A percentile compares a stretch with the other conserved stretches of the same genome.
These are phyloP conservation scores for Hymenochirus boettgeri DNA, from an alignment of 2,113 vertebrate species.

Conservation along the genomic window DNA sequence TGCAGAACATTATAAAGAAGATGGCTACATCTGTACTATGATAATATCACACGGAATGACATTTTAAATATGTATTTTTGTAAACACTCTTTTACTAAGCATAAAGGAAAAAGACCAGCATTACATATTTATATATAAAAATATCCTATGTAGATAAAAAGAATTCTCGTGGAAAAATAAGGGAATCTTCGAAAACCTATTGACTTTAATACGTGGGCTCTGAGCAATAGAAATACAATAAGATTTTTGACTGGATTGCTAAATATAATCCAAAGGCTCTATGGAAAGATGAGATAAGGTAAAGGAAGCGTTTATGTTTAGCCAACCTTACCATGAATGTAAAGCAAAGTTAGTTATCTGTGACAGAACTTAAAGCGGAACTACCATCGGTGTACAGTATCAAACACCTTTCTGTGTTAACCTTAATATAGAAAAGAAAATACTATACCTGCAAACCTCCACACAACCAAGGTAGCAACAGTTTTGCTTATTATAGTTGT, in stretches of 20 bases:
- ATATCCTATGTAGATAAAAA: too few species aligned
- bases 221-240: constrained; percentile 1
- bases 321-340: not conserved
- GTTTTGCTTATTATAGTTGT: not conserved
- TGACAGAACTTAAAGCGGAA: not conserved
- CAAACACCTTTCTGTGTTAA: not conserved
- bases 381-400: not conserved
- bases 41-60: too few species aligned
- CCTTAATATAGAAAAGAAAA: not conserved
- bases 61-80: too few species aligned
- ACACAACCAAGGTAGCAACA: not conserved
- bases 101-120: too few species aligned
- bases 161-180: not conserved
- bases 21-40: too few species aligned
- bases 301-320: not conserved
- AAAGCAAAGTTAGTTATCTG: constrained; percentile 2
- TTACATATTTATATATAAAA: too few species aligned
- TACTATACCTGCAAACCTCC: not conserved
- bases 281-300: not conserved
- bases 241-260: not conserved
- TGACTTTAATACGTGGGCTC: not conserved
- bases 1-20: too few species aligned
- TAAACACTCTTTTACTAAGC: too few species aligned
- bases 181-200: not conserved
- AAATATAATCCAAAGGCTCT: not conserved